phyloP scores from a whole-genome alignment of 2,888 invertebrate species.

The Caenorhabditis angaria region DNA sequence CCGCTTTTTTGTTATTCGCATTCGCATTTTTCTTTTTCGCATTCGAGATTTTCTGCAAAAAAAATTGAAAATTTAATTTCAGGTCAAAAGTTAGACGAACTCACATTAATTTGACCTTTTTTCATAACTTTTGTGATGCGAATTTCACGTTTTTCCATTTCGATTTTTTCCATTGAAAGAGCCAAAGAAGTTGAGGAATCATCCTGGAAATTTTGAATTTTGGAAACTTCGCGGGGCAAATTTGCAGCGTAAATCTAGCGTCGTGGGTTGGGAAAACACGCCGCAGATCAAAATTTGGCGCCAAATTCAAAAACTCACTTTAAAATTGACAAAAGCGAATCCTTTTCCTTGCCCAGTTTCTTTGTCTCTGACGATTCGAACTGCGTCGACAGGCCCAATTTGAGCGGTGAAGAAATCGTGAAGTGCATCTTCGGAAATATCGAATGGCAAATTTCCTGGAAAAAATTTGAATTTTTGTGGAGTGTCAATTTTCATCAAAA shows the following conservation, averaged over 20 bases:
- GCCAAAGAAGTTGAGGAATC: conserved; percentile 44
- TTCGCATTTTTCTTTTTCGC: conserved; percentile 29
- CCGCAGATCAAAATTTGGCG: too few relatives aligned
- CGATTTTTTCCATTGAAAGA: conserved; percentile 38
- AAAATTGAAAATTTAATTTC: not conserved
- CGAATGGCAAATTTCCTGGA: conserved; percentile 46
- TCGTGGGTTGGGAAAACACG: too few relatives aligned
- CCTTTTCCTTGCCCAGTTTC: conserved; percentile 48
- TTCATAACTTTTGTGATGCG: conserved; percentile 52
- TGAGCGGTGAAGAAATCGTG: conserved; percentile 34
- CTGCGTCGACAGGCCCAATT: conserved; percentile 44
- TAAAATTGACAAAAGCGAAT: conserved; percentile 52
- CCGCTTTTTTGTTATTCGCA: too few relatives aligned
- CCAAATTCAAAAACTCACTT: conserved; percentile 13
- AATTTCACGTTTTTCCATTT: conserved; percentile 43
- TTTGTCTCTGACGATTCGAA: conserved; percentile 42
- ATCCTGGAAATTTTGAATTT: conserved; percentile 18
- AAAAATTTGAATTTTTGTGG: not conserved
- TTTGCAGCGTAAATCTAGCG: not conserved
- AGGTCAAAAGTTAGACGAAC: too few relatives aligned
- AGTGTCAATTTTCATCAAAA: too few relatives aligned
- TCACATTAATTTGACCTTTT: conserved; percentile 41
- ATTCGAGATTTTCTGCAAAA: conserved; percentile 25
- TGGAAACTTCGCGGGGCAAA: not conserved
- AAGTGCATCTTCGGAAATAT: conserved; percentile 37